A percentile compares a stretch with the other conserved stretches of the same genome.
Evolutionary conservation across 2,113 vertebrate genomes (phyloP).

Genomic region (Bagarius yarrelli): DNA sequence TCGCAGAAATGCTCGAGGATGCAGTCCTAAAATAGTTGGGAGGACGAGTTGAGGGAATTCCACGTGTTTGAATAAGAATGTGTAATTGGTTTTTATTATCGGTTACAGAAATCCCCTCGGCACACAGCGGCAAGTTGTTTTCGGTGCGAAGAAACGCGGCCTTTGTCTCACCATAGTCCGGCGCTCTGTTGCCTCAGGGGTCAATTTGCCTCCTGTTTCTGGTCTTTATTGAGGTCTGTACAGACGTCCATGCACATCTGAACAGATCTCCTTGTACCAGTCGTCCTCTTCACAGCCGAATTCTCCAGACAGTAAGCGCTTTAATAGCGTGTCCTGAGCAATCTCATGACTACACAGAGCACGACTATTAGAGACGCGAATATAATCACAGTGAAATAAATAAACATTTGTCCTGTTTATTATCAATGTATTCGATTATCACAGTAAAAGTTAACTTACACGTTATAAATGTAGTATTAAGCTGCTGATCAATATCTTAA

Average conservation of each 20-base stretch:
- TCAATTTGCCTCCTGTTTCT: constrained; percentile 61
- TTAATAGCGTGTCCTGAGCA: constrained; percentile 1
- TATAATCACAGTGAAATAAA: background rate
- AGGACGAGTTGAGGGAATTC: background rate
- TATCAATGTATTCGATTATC: background rate
- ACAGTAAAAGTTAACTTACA: background rate
- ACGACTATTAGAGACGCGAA: background rate
- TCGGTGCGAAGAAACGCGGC: constrained; percentile 36
- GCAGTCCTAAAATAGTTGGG: background rate
- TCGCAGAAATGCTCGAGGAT: background rate
- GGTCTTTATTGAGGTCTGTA: constrained; percentile 58
- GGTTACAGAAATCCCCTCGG: constrained; percentile 40
- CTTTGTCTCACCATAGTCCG: constrained; percentile 49
- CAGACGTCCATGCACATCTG: constrained; percentile 54
- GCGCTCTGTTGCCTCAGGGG: constrained; percentile 58
- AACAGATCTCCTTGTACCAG: constrained; percentile 35
- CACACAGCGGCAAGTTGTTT: constrained; percentile 38
- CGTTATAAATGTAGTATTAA: background rate
- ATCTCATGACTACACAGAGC: background rate
- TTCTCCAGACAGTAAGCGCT: constrained; percentile 8
- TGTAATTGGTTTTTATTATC: constrained; percentile 51
- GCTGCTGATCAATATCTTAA: background rate
- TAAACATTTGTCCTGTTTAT: background rate
- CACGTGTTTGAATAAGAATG: constrained; percentile 15
- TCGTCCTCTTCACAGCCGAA: constrained; percentile 11